Evolutionary conservation across 1,140 invertebrate species (phyloP).

Genomic region (Drosophila eugracilis): DNA sequence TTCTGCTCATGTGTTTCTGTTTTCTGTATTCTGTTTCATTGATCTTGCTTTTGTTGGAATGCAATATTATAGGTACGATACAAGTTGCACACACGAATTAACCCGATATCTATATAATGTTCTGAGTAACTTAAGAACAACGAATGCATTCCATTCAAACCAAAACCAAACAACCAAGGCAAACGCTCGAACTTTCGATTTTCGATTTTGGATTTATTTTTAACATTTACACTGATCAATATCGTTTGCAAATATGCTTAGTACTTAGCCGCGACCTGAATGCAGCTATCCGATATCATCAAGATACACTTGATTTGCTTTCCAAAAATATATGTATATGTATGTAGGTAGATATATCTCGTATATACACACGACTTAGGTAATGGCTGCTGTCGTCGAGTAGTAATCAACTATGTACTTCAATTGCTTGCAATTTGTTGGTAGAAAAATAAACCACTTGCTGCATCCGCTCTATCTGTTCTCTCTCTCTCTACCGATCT

Average conservation of each 20-base stretch:
- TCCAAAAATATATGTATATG: constrained; percentile 76
- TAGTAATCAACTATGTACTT: constrained; percentile 36
- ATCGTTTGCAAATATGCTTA: constrained; percentile 39
- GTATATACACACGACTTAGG: constrained; percentile 51
- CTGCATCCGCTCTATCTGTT: constrained; percentile 26
- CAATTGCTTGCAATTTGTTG: constrained; percentile 63
- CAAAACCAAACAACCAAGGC: constrained; percentile 58
- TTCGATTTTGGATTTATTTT: constrained; percentile 36
- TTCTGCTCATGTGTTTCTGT: constrained; percentile 22
- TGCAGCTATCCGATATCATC: constrained; percentile 29
- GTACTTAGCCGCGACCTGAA: constrained; percentile 35
- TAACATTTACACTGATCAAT: constrained; percentile 57
- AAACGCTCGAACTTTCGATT: constrained; percentile 29
- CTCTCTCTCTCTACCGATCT: constrained; percentile 3
- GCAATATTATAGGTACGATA: constrained; percentile 41
- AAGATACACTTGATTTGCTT: constrained; percentile 43
- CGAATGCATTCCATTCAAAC: constrained; percentile 50
- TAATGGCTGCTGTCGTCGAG: constrained; percentile 36
- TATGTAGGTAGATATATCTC: constrained; percentile 50
- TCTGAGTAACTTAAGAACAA: constrained; percentile 53
- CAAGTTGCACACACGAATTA: constrained; percentile 67
- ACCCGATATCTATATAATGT: constrained; percentile 47
- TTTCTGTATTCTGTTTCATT: constrained; percentile 21
- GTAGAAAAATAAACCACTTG: constrained; percentile 74
- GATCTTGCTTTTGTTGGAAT: constrained; percentile 42